Conservation (phyloP, 2,888 invertebrate genomes). For the Ochropacha duplaris region DNA sequence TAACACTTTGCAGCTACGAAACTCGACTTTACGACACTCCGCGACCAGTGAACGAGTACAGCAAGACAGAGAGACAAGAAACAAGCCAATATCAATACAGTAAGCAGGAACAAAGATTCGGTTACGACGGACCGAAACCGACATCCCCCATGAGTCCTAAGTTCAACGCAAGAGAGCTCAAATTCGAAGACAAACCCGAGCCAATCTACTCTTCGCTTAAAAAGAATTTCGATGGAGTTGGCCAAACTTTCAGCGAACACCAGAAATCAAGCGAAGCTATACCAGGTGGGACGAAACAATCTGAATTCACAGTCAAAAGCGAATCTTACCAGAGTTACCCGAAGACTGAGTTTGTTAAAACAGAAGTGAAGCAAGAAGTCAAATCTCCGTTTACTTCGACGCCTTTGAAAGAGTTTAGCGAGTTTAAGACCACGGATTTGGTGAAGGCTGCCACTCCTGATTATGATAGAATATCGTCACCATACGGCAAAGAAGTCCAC, state of each 20-base stretch:
- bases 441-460: slow-evolving; percentile 71
- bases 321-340: slow-evolving; percentile 73
- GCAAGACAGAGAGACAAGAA: slow-evolving; percentile 62
- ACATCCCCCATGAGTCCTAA: slow-evolving; percentile 70
- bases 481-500: slow-evolving; percentile 68
- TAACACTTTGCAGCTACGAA: slow-evolving; percentile 75
- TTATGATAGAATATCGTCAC: slow-evolving; percentile 69
- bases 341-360: slow-evolving; percentile 62
- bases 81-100: slow-evolving; percentile 48
- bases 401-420: slow-evolving; percentile 57
- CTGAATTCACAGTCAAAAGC: slow-evolving; percentile 66
- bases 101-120: slow-evolving; percentile 61
- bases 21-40: slow-evolving; percentile 81
- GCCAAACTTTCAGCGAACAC: slow-evolving; percentile 70
- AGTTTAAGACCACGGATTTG: slow-evolving; percentile 52
- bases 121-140: slow-evolving; percentile 63
- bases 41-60: slow-evolving; percentile 62
- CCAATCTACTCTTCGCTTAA: slow-evolving; percentile 68
- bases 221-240: slow-evolving; percentile 68
- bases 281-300: slow-evolving; percentile 71
- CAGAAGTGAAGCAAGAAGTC: slow-evolving; percentile 60
- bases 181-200: slow-evolving; percentile 71
- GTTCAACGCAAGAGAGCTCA: slow-evolving; percentile 77
- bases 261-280: slow-evolving; percentile 72
- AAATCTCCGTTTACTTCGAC: slow-evolving; percentile 73